phyloP scores from a whole-genome alignment of 1,140 invertebrate species.

The Eulimnadia texana region DNA sequence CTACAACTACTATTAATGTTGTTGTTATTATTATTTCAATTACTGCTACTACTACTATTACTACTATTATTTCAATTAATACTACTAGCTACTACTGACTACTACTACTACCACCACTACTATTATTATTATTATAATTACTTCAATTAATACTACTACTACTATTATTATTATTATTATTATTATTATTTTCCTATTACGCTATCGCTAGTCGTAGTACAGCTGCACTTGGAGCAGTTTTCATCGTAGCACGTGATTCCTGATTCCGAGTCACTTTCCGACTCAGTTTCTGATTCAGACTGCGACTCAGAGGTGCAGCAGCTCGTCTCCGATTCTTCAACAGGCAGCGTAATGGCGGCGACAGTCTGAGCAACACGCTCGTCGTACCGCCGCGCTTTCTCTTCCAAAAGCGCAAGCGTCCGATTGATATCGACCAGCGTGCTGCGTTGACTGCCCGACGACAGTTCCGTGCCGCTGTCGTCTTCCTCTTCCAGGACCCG shows the following conservation, averaged over 20 bases:
- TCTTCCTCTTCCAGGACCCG: no score
- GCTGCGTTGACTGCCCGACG: not conserved
- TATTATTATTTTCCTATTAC: no score
- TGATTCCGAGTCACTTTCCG: not conserved
- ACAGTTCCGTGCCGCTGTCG: slow-evolving; percentile 11
- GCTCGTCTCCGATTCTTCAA: not conserved
- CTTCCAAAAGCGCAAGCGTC: slow-evolving; percentile 14
- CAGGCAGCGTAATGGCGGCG: not conserved
- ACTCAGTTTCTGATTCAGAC: not conserved
- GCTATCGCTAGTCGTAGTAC: not conserved
- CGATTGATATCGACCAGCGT: slow-evolving; percentile 11
- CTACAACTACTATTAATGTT: no score
- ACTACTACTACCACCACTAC: no score
- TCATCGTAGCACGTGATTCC: not conserved
- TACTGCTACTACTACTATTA: no score
- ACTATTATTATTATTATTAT: no score
- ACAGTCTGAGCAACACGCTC: not conserved
- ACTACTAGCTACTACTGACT: no score
- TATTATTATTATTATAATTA: no score
- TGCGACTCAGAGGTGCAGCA: not conserved
- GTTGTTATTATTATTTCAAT: no score
- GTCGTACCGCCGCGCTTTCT: slow-evolving; percentile 12
- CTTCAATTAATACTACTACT: no score
- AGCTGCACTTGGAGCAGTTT: not conserved
- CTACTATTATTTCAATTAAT: no score